Base-by-base conservation (phyloP, 2,797 vertebrate species). In the Parotocinclus haroldoi region DNA sequence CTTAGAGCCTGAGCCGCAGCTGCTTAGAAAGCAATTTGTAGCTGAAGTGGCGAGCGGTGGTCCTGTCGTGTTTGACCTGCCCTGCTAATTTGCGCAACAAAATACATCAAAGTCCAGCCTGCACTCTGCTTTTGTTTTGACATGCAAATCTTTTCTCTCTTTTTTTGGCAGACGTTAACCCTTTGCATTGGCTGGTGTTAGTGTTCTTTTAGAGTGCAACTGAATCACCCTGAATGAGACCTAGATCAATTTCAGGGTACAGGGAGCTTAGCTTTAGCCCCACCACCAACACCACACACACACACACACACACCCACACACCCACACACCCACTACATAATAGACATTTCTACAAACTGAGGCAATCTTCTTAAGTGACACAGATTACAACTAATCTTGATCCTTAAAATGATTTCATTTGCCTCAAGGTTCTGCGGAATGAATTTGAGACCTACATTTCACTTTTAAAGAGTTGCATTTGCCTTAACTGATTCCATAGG, bases 11-110 rank as follows among this genome's bases (percentile, higher is more conserved):
- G 61, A 67, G 58, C 58, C 55, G 59, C 69, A 75, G 73, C 66
- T 73, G 70, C 76, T 64, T 77, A 82, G 75, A 80, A 82, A 79
- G 73, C 76, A 78, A 85, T 85, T 82, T 81, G 78, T 80, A 59
- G 73, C 75, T 82, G 73, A 81, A 82, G 80, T 82, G 79, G 63
- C 66, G 71, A 75, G 66, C 59, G 42, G 72, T 69, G 74, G 79
- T 80, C 81, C 72, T 44, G 63, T 70, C 58, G 74, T 80, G 77
- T 82, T 66, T 73, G 65, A 66, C 69, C 64, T 72, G 74, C 68
- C 77, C 78, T 68, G 37, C 70, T 78, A 76, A 78, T 82, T 80
- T 79, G 73, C 72, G 73, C 75, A 77, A 78, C 72, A 66, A 80
- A 80, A 76, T 71, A 76, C 76, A 83, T 82, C 80, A 83, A 82